Percentiles rank a stretch among this genome's conserved stretches.
Conservation (phyloP, 92 coral and sea anemone genomes). For the Porites divaricata region DNA sequence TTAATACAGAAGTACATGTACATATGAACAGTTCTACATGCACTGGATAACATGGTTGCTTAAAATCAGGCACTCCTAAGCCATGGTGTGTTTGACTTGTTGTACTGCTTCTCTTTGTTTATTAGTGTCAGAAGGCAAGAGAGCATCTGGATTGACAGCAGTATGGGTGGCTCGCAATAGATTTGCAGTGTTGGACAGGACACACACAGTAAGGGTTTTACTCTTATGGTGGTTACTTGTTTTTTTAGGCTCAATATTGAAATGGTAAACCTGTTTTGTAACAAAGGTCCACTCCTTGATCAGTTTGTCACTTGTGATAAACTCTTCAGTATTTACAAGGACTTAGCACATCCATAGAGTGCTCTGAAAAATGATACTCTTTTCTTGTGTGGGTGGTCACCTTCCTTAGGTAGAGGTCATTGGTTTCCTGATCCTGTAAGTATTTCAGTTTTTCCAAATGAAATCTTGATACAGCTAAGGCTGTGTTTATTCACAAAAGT, state of each 20-base stretch:
- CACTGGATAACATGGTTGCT: background rate
- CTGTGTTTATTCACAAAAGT: too few species aligned
- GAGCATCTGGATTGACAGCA: slow-evolving; percentile 93
- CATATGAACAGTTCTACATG: too few species aligned
- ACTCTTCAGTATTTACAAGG: too few species aligned
- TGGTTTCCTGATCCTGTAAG: too few species aligned
- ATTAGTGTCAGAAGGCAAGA: slow-evolving; percentile 95
- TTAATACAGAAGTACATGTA: background rate
- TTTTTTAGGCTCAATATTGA: background rate
- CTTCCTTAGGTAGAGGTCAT: too few species aligned
- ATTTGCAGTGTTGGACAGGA: slow-evolving; percentile 95
- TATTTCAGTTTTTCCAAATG: too few species aligned
- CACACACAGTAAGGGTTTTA: slow-evolving; percentile 74
- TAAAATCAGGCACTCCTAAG: background rate
- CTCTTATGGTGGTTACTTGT: background rate
- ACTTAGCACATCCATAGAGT: too few species aligned
- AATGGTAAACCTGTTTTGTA: background rate
- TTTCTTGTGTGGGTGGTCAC: too few species aligned
- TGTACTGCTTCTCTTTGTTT: background rate
- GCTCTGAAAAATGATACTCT: too few species aligned
- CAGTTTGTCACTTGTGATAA: too few species aligned
- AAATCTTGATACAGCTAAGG: too few species aligned
- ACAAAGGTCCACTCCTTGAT: too few species aligned
- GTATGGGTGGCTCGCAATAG: slow-evolving; percentile 99
- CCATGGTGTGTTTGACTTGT: background rate